A percentile compares a stretch with the other conserved stretches of the same genome.
Conservation (phyloP, 2,113 vertebrate species). For the Chamaetylas fuelleborni region DNA sequence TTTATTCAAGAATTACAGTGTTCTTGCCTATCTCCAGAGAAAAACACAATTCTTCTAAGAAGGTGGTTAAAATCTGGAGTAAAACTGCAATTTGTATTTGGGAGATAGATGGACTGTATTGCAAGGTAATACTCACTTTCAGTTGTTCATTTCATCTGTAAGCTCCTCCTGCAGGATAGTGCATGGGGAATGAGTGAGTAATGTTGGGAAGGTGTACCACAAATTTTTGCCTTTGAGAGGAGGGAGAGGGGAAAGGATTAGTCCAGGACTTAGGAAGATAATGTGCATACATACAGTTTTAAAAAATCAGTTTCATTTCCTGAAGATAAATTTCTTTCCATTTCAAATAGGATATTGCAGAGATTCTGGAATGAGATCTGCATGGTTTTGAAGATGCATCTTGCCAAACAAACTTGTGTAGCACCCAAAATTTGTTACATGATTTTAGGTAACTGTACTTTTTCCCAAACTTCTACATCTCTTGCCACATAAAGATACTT, state of each 20-base stretch:
- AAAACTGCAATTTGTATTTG: neutral
- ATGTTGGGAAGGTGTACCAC: neutral
- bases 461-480: neutral
- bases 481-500: neutral
- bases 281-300: neutral
- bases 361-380: neutral
- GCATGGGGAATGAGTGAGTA: neutral
- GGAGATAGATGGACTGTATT: neutral
- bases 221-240: neutral
- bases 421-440: neutral
- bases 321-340: neutral
- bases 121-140: neutral
- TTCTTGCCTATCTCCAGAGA: neutral
- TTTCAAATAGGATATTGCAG: neutral
- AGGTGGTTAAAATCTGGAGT: neutral
- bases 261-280: neutral
- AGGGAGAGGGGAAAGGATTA: neutral
- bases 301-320: neutral
- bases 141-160: neutral
- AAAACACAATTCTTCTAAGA: neutral
- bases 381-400: neutral
- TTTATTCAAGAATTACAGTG: neutral
- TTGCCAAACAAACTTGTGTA: neutral
- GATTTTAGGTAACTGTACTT: neutral
- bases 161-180: neutral